Conservation (phyloP, 2,797 vertebrate genomes). For the Dallia pectoralis region DNA sequence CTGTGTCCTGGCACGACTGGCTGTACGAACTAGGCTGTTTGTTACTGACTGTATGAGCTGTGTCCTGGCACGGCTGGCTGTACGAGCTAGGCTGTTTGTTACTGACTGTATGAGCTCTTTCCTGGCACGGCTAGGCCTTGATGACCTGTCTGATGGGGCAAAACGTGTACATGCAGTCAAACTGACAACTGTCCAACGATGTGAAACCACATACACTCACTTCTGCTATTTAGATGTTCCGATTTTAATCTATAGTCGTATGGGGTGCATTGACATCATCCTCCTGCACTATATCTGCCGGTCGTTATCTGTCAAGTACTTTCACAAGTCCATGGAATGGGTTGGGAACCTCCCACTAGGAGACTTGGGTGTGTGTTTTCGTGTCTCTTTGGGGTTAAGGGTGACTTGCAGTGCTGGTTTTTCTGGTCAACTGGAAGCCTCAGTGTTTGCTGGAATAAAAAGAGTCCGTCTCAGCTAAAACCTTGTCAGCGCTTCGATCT, state of each 20-base stretch:
- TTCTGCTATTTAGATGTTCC: too few species aligned
- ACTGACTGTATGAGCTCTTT: not conserved
- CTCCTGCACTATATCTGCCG: too few species aligned
- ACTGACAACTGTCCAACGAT: not conserved
- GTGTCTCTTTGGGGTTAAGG: not conserved
- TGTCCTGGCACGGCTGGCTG: not conserved
- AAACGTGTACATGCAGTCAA: not conserved
- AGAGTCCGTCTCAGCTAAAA: slow-evolving; percentile 48
- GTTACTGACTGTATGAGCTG: not conserved
- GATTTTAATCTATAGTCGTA: too few species aligned
- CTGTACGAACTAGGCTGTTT: not conserved
- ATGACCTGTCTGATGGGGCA: not conserved
- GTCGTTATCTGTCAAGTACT: too few species aligned
- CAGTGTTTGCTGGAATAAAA: slow-evolving; percentile 27
- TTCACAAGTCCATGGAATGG: too few species aligned
- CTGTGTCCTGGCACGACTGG: not conserved
- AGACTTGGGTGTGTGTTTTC: slow-evolving; percentile 8
- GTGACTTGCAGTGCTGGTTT: slow-evolving; percentile 34
- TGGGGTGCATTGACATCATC: too few species aligned
- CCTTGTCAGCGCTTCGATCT: slow-evolving; percentile 48
- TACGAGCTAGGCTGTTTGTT: not conserved
- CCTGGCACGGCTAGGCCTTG: not conserved
- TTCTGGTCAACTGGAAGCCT: slow-evolving; percentile 43
- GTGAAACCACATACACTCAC: too few species aligned
- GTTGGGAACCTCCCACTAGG: too few species aligned